These are phyloP conservation scores for Rambutsinella grinnellia DNA, from an alignment of 2,888 invertebrate species.

Conservation along the genomic window DNA sequence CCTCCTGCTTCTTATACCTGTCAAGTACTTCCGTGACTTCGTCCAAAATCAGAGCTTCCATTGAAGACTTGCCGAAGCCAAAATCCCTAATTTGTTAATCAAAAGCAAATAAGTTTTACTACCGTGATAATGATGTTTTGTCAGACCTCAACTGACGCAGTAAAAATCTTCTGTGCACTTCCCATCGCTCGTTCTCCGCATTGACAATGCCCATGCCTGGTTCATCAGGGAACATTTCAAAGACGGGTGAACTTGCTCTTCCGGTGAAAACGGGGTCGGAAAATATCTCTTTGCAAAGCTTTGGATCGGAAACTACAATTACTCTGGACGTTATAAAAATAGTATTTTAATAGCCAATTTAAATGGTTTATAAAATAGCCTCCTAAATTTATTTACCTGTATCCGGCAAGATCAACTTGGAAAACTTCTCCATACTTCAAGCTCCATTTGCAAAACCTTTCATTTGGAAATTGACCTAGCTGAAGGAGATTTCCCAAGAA, in stretches of 20 bases:
- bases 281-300: slow-evolving; percentile 24
- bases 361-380: not conserved
- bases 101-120: too few species aligned
- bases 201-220: slow-evolving; percentile 32
- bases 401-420: slow-evolving; percentile 8
- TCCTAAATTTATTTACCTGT: slow-evolving; percentile 8
- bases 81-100: not conserved
- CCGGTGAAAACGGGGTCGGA: slow-evolving; percentile 17
- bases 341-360: not conserved
- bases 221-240: slow-evolving; percentile 22
- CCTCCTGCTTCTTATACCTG: too few species aligned
- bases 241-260: slow-evolving; percentile 11
- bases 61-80: not conserved
- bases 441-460: slow-evolving; percentile 9
- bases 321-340: not conserved
- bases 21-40: too few species aligned
- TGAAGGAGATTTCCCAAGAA: slow-evolving; percentile 21
- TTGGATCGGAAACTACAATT: slow-evolving; percentile 16
- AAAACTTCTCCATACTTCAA: slow-evolving; percentile 22
- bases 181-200: slow-evolving; percentile 35
- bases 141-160: not conserved
- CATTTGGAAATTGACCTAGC: slow-evolving; percentile 6
- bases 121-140: too few species aligned
- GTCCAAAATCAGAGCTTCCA: not conserved
- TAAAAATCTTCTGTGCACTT: slow-evolving; percentile 22